Evolutionary conservation across 2,113 vertebrate genomes (phyloP).

Genomic region (Hystrix cristata): DNA sequence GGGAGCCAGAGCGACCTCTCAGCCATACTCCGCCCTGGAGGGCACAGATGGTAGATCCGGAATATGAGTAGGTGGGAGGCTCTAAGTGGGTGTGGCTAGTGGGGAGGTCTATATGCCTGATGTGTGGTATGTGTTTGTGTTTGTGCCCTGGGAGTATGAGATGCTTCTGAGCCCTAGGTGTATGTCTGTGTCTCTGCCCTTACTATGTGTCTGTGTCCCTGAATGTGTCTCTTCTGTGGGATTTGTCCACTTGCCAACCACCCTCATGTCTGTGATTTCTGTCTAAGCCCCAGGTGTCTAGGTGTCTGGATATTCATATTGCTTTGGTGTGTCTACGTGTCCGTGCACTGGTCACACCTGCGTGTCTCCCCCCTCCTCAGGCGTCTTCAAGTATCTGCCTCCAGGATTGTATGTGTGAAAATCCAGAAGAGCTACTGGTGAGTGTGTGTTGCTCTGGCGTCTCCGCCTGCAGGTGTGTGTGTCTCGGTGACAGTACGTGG

Average conservation of each 20-base stretch:
- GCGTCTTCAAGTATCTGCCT: slow-evolving; percentile 22
- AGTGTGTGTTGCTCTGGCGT: slow-evolving; percentile 59
- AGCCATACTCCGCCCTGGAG: not conserved
- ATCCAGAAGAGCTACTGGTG: slow-evolving; percentile 34
- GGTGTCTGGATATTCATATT: not conserved
- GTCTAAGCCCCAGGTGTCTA: not conserved
- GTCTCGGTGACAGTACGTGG: slow-evolving; percentile 78
- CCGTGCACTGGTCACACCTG: not conserved
- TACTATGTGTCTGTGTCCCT: not conserved
- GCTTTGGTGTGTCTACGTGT: not conserved
- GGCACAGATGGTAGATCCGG: not conserved
- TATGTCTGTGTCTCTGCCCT: not conserved
- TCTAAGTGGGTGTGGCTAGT: not conserved
- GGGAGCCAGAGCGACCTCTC: not conserved
- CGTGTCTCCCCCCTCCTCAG: not conserved
- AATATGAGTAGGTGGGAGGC: not conserved
- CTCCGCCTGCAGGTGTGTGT: slow-evolving; percentile 77
- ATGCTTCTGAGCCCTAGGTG: not conserved
- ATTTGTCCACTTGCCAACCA: not conserved
- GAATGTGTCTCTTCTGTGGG: not conserved
- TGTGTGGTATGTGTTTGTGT: not conserved
- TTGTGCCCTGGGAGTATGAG: not conserved
- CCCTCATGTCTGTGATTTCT: not conserved
- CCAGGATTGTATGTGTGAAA: slow-evolving; percentile 32
- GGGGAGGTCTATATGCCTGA: not conserved